phyloP scores from a whole-genome alignment of 2,888 invertebrate genomes.

The Aleiodes leptofemur region DNA sequence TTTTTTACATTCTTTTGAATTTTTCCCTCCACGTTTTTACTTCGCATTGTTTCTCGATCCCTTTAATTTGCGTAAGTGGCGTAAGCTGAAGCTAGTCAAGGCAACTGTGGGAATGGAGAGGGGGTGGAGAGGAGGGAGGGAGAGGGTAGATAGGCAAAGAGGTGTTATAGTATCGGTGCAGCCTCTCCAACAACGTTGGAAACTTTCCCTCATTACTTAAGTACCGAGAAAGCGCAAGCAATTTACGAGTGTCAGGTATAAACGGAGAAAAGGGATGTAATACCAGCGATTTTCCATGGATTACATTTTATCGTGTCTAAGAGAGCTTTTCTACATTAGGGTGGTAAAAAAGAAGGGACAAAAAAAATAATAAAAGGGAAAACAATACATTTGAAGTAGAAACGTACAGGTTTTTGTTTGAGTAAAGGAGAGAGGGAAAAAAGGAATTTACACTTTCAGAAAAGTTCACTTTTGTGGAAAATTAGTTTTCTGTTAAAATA shows the following conservation, averaged over 20 bases:
- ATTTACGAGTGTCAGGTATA: slow-evolving; percentile 62
- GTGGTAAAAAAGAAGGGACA: no score
- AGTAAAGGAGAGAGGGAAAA: no score
- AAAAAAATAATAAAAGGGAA: no score
- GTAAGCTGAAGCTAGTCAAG: slow-evolving; percentile 33
- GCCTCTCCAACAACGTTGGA: slow-evolving; percentile 33
- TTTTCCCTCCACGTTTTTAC: slow-evolving; percentile 43
- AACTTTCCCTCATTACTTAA: slow-evolving; percentile 67
- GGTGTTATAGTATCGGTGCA: slow-evolving; percentile 41
- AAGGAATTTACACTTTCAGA: no score
- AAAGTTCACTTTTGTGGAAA: no score
- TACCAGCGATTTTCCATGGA: slow-evolving; percentile 52
- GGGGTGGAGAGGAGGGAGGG: no score
- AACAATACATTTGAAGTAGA: no score
- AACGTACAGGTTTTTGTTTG: no score
- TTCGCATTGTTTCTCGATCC: slow-evolving; percentile 48
- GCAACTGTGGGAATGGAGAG: not conserved
- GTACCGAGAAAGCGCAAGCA: slow-evolving; percentile 59
- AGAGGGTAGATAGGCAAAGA: no score
- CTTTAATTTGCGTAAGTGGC: slow-evolving; percentile 62
- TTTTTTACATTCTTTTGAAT: slow-evolving; percentile 15
- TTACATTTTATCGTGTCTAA: slow-evolving; percentile 48
- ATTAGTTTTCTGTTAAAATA: not conserved
- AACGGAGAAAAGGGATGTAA: slow-evolving; percentile 29
- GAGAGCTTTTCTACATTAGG: slow-evolving; percentile 1